Conservation (phyloP, 1,140 invertebrate species). For the Drosophila pruinosa region DNA sequence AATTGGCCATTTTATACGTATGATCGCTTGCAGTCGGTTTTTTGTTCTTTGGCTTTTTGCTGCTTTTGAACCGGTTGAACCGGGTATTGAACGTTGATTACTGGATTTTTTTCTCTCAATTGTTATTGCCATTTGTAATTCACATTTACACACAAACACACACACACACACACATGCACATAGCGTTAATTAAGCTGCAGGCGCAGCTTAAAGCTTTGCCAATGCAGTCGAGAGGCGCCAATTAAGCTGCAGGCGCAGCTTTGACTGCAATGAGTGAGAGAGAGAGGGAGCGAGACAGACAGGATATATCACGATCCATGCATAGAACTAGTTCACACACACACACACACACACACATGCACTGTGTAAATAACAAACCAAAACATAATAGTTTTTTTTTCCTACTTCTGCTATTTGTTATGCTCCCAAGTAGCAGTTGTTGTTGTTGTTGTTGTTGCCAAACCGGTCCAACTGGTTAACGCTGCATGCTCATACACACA, state of each 20-base stretch:
- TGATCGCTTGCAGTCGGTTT: neutral
- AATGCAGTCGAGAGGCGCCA: too few species aligned
- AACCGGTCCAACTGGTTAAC: conserved; percentile 49
- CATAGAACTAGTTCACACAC: conserved; percentile 8
- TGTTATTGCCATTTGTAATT: conserved; percentile 15
- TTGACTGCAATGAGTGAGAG: neutral
- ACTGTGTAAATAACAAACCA: conserved; percentile 19
- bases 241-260: conserved; percentile 24
- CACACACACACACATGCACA: neutral
- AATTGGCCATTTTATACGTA: conserved; percentile 33
- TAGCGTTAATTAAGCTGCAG: conserved; percentile 21
- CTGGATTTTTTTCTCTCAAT: conserved; percentile 17
- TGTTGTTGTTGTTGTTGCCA: conserved; percentile 14
- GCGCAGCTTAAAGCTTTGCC: too few species aligned
- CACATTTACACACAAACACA: neutral
- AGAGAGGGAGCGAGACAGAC: neutral
- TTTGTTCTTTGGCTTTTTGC: conserved; percentile 11
- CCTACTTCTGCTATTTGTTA: conserved; percentile 6
- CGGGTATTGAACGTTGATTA: conserved; percentile 28
- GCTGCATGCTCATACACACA: neutral
- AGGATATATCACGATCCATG: too few species aligned
- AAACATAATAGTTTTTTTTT: conserved; percentile 32
- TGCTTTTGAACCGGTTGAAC: conserved; percentile 37
- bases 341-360: neutral
- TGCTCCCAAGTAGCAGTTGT: neutral